A percentile compares a stretch with the other conserved stretches of the same genome.
These are phyloP conservation scores for Phyllostomus hastatus DNA, from an alignment of 2,113 vertebrate genomes.

Conservation along the genomic window DNA sequence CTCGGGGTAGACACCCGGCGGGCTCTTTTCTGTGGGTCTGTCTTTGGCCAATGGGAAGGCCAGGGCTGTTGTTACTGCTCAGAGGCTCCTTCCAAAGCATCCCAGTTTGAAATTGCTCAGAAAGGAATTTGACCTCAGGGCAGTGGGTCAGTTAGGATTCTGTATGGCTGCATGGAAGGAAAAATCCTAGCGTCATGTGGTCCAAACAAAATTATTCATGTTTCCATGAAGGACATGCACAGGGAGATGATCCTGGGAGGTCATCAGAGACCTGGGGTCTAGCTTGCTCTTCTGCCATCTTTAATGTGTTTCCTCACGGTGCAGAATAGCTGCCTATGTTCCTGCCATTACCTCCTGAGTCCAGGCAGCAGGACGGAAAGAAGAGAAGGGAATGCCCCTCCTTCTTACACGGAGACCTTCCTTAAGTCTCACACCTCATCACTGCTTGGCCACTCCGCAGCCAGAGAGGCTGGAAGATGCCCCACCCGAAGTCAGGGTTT, in stretches of 20 bases:
- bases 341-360: not conserved
- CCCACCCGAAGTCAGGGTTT: not conserved
- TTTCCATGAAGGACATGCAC: not conserved
- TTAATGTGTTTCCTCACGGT: not conserved
- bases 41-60: not conserved
- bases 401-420: not conserved
- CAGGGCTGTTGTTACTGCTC: not conserved
- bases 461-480: not conserved
- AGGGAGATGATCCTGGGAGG: not conserved
- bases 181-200: not conserved
- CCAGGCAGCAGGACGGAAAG: not conserved
- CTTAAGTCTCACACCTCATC: not conserved
- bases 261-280: not conserved
- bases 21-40: not conserved
- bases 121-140: not conserved
- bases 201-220: not conserved
- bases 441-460: not conserved
- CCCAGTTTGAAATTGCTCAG: not conserved
- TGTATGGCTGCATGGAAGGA: not conserved
- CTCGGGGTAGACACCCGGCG: not conserved
- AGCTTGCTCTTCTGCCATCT: not conserved
- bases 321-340: not conserved
- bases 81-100: not conserved
- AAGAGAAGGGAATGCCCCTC: not conserved
- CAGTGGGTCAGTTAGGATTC: not conserved